Evolutionary conservation across 1,140 invertebrate species (phyloP).

Genomic region (Colletes gigas): DNA sequence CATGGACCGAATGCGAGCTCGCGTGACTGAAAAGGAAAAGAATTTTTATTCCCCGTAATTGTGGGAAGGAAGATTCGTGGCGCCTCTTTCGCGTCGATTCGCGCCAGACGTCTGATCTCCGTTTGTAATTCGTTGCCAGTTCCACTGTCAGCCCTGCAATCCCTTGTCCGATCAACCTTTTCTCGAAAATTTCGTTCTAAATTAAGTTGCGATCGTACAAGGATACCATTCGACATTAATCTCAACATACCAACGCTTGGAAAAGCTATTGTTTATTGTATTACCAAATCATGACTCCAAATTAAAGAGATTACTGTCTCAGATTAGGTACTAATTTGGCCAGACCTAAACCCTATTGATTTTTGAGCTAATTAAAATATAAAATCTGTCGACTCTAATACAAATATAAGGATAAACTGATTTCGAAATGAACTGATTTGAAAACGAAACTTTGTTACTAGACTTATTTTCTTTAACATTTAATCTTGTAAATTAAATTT

Average conservation of each 20-base stretch:
- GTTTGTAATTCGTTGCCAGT: constrained; percentile 57
- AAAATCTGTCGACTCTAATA: too few species aligned
- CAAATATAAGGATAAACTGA: too few species aligned
- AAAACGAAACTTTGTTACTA: too few species aligned
- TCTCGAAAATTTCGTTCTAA: neutral
- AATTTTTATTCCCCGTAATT: constrained; percentile 65
- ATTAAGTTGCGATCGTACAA: neutral
- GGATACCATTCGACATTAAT: neutral
- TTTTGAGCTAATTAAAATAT: too few species aligned
- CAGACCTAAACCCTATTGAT: too few species aligned
- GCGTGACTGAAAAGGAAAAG: constrained; percentile 66
- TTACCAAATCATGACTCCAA: too few species aligned
- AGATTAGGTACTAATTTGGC: too few species aligned
- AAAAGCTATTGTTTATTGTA: neutral
- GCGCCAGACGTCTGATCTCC: constrained; percentile 58
- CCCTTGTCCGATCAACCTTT: neutral
- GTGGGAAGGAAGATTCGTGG: constrained; percentile 65
- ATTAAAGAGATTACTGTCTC: too few species aligned
- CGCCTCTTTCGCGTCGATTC: constrained; percentile 63
- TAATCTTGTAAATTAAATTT: too few species aligned
- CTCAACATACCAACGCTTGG: neutral
- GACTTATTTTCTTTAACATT: too few species aligned
- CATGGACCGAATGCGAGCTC: constrained; percentile 55
- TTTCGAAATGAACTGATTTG: too few species aligned
- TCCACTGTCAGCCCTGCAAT: constrained; percentile 23